phyloP scores from a whole-genome alignment of 2,888 invertebrate species.

The Nowickia ferox region DNA sequence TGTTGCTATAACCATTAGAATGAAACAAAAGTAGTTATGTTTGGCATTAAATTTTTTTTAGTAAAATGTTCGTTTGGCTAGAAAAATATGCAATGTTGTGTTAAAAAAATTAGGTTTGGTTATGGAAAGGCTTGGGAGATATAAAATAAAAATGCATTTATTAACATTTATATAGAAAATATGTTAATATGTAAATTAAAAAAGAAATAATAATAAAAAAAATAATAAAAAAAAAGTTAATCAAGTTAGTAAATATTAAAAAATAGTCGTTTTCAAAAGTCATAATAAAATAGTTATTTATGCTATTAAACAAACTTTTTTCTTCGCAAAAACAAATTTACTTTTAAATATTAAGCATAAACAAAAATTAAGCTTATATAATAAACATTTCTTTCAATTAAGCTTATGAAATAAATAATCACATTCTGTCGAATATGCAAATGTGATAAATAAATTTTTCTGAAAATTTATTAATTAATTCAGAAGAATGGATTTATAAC shows the following conservation, averaged over 20 bases:
- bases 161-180: constrained; percentile 40
- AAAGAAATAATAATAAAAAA: constrained; percentile 8
- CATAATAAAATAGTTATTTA: background rate
- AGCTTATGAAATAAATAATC: too few species aligned
- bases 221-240: background rate
- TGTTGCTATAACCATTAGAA: background rate
- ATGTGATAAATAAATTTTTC: too few species aligned
- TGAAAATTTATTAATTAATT: too few species aligned
- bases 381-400: too few species aligned
- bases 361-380: too few species aligned
- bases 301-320: too few species aligned
- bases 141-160: background rate
- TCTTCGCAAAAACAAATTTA: too few species aligned
- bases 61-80: constrained; percentile 40
- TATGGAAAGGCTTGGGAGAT: constrained; percentile 7
- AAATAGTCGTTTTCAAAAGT: background rate
- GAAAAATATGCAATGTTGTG: background rate
- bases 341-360: too few species aligned
- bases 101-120: constrained; percentile 11
- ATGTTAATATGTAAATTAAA: background rate
- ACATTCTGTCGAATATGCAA: too few species aligned
- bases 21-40: constrained; percentile 1
- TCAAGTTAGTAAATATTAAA: background rate
- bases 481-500: too few species aligned
- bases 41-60: constrained; percentile 1